Evolutionary conservation across 2,888 invertebrate species (phyloP).

Genomic region (Plebejus argus): DNA sequence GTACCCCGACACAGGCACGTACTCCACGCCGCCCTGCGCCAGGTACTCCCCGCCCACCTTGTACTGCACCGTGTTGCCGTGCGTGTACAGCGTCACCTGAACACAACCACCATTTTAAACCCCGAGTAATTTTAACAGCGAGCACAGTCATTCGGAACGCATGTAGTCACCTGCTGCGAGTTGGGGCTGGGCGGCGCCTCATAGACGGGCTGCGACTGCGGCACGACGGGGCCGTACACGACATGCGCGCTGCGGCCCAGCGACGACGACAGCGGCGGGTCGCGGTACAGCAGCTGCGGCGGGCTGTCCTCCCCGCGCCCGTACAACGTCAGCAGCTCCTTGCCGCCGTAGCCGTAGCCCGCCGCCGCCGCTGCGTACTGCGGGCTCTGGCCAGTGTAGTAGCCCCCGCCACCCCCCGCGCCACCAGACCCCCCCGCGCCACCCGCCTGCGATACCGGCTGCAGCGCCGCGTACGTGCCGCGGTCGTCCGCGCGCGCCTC

Average conservation of each 20-base stretch:
- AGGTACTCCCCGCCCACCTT: constrained; percentile 72
- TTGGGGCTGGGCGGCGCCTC: constrained; percentile 81
- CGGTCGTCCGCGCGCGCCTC: constrained; percentile 66
- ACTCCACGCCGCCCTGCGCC: constrained; percentile 66
- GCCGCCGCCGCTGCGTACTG: constrained; percentile 50
- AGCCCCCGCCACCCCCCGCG: constrained; percentile 49
- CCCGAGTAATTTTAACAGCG: background rate
- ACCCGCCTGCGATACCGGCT: constrained; percentile 78
- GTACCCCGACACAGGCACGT: constrained; percentile 74
- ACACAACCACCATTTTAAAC: background rate
- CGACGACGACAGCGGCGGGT: constrained; percentile 85
- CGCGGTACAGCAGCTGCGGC: constrained; percentile 82
- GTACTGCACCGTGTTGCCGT: constrained; percentile 79
- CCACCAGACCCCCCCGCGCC: constrained; percentile 56
- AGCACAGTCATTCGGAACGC: background rate
- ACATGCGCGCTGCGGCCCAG: constrained; percentile 77
- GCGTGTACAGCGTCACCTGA: constrained; percentile 81
- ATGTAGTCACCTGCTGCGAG: constrained; percentile 71
- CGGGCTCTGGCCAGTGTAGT: constrained; percentile 60
- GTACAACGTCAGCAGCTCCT: constrained; percentile 52
- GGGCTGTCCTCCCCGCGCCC: constrained; percentile 54
- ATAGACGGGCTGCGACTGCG: constrained; percentile 72
- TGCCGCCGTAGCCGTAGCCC: constrained; percentile 47
- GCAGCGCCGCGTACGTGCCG: constrained; percentile 83
- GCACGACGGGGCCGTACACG: constrained; percentile 71